Evolutionary conservation across 2,797 vertebrate species (phyloP).

Genomic region (Periophthalmus magnuspinnatus): DNA sequence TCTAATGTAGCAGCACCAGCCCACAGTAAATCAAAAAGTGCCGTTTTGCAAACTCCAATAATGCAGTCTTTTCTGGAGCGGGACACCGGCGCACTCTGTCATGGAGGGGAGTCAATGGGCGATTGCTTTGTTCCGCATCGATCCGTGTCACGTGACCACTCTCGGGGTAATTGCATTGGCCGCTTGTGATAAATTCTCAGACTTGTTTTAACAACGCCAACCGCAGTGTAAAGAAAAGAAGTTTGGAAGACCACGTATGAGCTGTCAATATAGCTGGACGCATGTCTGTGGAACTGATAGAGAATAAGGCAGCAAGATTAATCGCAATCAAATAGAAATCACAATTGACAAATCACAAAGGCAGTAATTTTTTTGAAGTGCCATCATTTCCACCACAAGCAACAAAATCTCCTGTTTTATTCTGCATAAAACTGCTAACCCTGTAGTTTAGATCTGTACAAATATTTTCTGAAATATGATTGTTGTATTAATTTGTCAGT

Average conservation of each 20-base stretch:
- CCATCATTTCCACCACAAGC: no score
- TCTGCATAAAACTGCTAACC: no score
- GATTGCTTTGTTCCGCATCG: constrained; percentile 78
- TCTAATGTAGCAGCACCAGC: constrained; percentile 66
- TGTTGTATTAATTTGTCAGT: no score
- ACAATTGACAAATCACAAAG: no score
- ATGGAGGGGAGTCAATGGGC: constrained; percentile 69
- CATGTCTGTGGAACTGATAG: constrained; percentile 22
- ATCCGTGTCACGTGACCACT: constrained; percentile 71
- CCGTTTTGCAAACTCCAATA: constrained; percentile 64
- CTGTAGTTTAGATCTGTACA: no score
- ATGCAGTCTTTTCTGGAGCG: constrained; percentile 66
- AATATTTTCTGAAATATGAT: no score
- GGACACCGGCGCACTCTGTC: constrained; percentile 67
- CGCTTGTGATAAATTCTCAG: constrained; percentile 74
- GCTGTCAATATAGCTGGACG: constrained; percentile 31
- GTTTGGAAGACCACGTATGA: constrained; percentile 26
- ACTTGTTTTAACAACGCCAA: constrained; percentile 56
- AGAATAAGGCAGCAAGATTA: no score
- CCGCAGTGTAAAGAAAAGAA: constrained; percentile 52
- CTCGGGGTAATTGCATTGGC: constrained; percentile 74
- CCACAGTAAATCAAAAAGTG: constrained; percentile 76
- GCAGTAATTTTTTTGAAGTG: no score
- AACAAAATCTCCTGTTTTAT: no score
- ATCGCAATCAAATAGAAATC: no score